Percentiles rank a stretch among this genome's conserved stretches.
These are phyloP conservation scores for Phaetusa simplex DNA, from an alignment of 2,113 vertebrate species.

Conservation along the genomic window DNA sequence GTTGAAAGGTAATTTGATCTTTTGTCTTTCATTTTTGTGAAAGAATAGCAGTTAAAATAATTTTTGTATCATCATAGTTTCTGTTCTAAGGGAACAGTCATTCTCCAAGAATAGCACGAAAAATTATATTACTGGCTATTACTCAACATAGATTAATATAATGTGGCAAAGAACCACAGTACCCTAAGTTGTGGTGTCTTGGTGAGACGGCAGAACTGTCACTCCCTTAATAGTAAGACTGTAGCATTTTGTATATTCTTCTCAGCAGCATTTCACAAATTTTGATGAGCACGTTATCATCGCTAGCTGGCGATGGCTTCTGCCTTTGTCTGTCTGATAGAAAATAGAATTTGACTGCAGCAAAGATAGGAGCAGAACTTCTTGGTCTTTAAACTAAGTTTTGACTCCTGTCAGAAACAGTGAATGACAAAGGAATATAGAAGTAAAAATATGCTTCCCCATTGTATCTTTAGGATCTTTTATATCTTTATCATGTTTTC, in stretches of 20 bases:
- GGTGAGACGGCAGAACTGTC: neutral
- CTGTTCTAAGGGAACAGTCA: neutral
- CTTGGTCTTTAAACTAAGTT: neutral
- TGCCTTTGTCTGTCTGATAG: neutral
- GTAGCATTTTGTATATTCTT: neutral
- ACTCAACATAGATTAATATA: accelerated
- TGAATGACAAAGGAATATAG: neutral
- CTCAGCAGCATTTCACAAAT: neutral
- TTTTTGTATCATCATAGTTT: neutral
- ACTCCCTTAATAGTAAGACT: neutral
- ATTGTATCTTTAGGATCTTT: neutral
- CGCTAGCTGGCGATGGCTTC: neutral
- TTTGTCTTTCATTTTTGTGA: neutral
- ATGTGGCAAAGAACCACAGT: neutral
- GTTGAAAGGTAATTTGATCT: neutral
- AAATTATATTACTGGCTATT: neutral
- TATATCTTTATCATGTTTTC: neutral
- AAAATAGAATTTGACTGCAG: neutral
- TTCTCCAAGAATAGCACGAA: neutral
- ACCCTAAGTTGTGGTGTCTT: neutral
- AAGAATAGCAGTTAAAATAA: neutral
- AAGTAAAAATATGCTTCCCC: neutral
- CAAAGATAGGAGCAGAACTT: neutral
- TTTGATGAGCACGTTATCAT: neutral
- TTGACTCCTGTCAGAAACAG: neutral